These are phyloP conservation scores for Ctenopoma kingsleyae DNA, from an alignment of 2,797 vertebrate genomes.

Conservation along the genomic window DNA sequence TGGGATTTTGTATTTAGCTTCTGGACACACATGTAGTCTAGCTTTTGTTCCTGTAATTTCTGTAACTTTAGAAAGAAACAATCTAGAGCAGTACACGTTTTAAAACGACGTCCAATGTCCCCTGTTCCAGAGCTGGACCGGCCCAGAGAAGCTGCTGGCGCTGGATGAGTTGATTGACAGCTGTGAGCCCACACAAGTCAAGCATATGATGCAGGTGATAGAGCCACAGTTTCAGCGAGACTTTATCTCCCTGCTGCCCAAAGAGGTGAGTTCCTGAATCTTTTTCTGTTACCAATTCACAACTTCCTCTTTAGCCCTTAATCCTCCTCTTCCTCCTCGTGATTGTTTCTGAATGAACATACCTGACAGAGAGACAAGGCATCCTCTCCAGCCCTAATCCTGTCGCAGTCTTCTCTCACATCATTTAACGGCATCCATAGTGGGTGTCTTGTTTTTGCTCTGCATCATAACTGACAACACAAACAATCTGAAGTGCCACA, in stretches of 20 bases:
- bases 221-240: conserved; percentile 99
- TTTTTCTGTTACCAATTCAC: neutral
- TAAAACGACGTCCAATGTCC: conserved; percentile 27
- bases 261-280: conserved; percentile 91
- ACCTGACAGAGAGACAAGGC: conserved; percentile 12
- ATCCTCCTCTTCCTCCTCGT: neutral
- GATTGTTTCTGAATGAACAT: conserved; percentile 20
- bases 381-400: conserved; percentile 28
- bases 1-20: too few relatives aligned
- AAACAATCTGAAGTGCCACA: conserved; percentile 56
- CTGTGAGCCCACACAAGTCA: conserved; percentile 99
- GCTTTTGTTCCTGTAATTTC: too few relatives aligned
- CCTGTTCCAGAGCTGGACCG: conserved; percentile 95
- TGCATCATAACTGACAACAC: conserved; percentile 54
- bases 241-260: conserved; percentile 99
- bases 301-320: neutral
- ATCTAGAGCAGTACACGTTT: too few relatives aligned
- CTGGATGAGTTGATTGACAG: conserved; percentile 99
- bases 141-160: conserved; percentile 98
- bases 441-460: conserved; percentile 39
- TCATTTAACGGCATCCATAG: conserved; percentile 36
- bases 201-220: conserved; percentile 99
- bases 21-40: too few relatives aligned
- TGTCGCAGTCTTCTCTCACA: conserved; percentile 22
- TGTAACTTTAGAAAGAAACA: neutral